phyloP scores from a whole-genome alignment of 2,113 vertebrate species.

The Oncorhynchus masou region DNA sequence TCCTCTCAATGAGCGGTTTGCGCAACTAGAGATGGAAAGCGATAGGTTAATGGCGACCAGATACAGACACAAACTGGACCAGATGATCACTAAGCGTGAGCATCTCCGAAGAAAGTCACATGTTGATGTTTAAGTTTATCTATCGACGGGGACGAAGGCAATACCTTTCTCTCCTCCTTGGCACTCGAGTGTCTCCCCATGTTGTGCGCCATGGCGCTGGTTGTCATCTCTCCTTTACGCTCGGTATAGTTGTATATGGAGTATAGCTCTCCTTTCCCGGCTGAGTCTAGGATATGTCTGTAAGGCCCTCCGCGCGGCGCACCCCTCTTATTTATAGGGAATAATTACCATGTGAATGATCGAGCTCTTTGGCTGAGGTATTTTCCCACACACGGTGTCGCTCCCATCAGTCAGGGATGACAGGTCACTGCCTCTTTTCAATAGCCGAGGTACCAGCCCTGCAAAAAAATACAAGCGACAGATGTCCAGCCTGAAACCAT shows the following conservation, averaged over 20 bases:
- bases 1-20: slow-evolving; percentile 88
- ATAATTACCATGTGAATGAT: slow-evolving; percentile 87
- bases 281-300: slow-evolving; percentile 50
- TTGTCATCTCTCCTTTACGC: slow-evolving; percentile 73
- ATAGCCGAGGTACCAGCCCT: slow-evolving; percentile 63
- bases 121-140: not conserved
- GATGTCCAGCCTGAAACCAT: slow-evolving; percentile 83
- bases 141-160: not conserved
- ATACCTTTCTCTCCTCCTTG: slow-evolving; percentile 89
- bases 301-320: slow-evolving; percentile 65
- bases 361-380: slow-evolving; percentile 74
- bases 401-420: slow-evolving; percentile 85
- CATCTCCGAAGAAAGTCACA: not conserved
- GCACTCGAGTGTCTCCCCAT: slow-evolving; percentile 71
- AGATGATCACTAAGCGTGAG: not conserved
- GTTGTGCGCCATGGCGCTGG: slow-evolving; percentile 61
- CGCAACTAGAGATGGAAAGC: slow-evolving; percentile 71
- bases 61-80: not conserved
- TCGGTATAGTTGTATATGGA: slow-evolving; percentile 16
- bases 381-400: slow-evolving; percentile 85
- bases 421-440: slow-evolving; percentile 88
- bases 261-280: slow-evolving; percentile 15
- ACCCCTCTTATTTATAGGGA: slow-evolving; percentile 80
- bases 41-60: slow-evolving; percentile 17
- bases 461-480: slow-evolving; percentile 73